Evolutionary conservation across 2,113 vertebrate genomes (phyloP), one percentile per base, ranked within the genome.

Genomic region (Anas platyrhynchos): DNA sequence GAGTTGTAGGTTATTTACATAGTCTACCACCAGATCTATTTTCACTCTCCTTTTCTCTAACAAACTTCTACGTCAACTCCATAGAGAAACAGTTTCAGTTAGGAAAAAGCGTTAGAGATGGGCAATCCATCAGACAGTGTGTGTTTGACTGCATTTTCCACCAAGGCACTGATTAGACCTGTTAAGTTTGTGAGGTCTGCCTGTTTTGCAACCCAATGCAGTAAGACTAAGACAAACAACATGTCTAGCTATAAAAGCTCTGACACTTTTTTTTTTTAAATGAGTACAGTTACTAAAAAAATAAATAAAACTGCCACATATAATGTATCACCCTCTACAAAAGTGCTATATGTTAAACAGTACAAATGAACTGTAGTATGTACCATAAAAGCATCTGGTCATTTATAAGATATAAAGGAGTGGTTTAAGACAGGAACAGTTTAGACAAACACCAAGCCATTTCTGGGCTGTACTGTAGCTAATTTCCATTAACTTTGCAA

Each of bases 401-500:
- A 72, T 83, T 94, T 88, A 56, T 59, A 81, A 77, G 36, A 36
- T 73, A 66, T 31, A 69, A 88, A 23, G 29, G 18, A 93, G 44
- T 32, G 90, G 21, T 84, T 90, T 83, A 88, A 83, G 79, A 93
- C 31, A 93, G 68, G 83, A 91, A 56, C 6, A 74, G 38, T 94
- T 93, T 44, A 83, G 41, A 66, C 65, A 91, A 74, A 81, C 68
- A 81, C 4, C 71, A 61, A 94, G 72, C 16, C 46, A 67, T 72
- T 82, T 58, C 56, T 78, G 54, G 68, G 31, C 69, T 96, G 89
- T 82, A 54, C 74, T 88, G 56, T 22, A 86, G 58, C 65, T 96
- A 58, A 93, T 93, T 95, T 95, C 83, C 88, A 86, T 93, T 92
- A 93, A 58, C 74, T 86, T 68, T 61, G 13, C 80, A 44, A 90